Evolutionary conservation across 2,113 vertebrate genomes (phyloP).

Genomic region (Hucho hucho): DNA sequence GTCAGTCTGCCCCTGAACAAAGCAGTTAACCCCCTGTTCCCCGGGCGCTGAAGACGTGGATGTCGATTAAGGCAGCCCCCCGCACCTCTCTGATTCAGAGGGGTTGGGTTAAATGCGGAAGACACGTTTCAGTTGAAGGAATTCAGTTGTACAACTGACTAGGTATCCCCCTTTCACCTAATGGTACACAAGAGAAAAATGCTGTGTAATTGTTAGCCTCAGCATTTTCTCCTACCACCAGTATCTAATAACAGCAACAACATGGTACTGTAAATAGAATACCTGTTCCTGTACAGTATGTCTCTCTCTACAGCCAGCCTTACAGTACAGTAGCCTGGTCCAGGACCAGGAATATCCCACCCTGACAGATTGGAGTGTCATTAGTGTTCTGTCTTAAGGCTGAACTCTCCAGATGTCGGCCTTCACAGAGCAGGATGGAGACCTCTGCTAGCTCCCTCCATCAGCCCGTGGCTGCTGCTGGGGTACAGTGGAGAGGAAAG

Average conservation of each 20-base stretch:
- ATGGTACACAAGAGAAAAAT: neutral
- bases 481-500: neutral
- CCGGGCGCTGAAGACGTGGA: no score
- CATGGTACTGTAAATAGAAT: neutral
- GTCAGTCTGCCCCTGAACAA: no score
- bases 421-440: slow-evolving; percentile 27
- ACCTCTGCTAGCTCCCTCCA: slow-evolving; percentile 3
- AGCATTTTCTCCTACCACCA: neutral
- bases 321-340: slow-evolving; percentile 3
- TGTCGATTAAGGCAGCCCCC: no score
- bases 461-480: neutral
- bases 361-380: slow-evolving; percentile 18
- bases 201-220: neutral
- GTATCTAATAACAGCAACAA: neutral
- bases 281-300: neutral
- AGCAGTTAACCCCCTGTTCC: no score
- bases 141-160: no score
- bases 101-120: no score
- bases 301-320: neutral
- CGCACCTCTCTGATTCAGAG: no score
- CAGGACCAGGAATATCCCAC: neutral
- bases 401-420: slow-evolving; percentile 41
- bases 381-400: neutral
- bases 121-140: no score
- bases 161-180: no score